These are phyloP conservation scores for Xylota sylvarum DNA, from an alignment of 2,888 invertebrate species.

Conservation along the genomic window DNA sequence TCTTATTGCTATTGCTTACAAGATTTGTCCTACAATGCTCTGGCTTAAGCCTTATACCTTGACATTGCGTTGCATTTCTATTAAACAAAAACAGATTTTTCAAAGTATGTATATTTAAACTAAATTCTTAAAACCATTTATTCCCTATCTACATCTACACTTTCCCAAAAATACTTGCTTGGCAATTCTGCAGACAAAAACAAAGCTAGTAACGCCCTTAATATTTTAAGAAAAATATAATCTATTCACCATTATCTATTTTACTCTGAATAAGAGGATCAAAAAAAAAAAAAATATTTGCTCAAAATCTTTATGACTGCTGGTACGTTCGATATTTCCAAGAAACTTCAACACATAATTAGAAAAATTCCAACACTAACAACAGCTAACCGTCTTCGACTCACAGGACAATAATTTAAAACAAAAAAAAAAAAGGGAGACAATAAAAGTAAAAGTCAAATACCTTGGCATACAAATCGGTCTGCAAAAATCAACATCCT, in stretches of 20 bases:
- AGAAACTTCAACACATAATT: constrained; percentile 6
- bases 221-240: not conserved
- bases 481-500: constrained; percentile 61
- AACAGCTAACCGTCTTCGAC: constrained; percentile 3
- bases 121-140: no score
- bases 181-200: not conserved
- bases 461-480: constrained; percentile 31
- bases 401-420: not conserved
- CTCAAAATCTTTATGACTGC: constrained; percentile 40
- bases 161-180: not conserved
- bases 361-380: not conserved
- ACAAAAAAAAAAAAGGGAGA: constrained; percentile 2
- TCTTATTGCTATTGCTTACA: no score
- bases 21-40: no score
- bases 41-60: no score
- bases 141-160: no score
- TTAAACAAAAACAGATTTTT: no score
- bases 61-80: no score
- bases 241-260: not conserved
- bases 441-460: constrained; percentile 60
- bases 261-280: constrained; percentile 5
- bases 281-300: constrained; percentile 29
- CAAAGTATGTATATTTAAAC: no score
- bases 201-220: constrained; percentile 8
- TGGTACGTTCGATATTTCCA: not conserved